Conservation (phyloP, 2,888 invertebrate genomes). For the Steinernema scapterisci region DNA sequence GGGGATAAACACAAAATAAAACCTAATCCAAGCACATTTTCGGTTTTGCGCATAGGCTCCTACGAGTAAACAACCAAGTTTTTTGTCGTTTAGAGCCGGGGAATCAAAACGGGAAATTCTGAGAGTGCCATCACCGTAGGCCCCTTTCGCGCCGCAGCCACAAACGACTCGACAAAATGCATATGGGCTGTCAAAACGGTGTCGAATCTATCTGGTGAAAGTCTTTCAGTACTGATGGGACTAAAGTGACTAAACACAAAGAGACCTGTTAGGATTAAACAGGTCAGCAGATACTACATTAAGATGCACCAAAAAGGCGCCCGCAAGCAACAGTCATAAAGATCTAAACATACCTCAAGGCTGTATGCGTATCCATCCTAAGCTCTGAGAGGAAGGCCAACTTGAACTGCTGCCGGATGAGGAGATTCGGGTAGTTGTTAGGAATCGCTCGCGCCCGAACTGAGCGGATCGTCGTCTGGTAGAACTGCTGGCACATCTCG, state of each 20-base stretch:
- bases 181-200: no score
- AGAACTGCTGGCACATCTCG: constrained; percentile 89
- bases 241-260: no score
- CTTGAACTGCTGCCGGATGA: constrained; percentile 94
- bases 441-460: constrained; percentile 54
- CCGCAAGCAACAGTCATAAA: no score
- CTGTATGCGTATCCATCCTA: constrained; percentile 83
- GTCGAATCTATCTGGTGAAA: no score
- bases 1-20: no score
- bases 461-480: constrained; percentile 74
- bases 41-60: neutral
- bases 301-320: no score
- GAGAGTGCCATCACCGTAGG: no score
- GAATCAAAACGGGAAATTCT: constrained; percentile 33
- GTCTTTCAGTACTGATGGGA: no score
- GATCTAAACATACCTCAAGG: constrained; percentile 73
- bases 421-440: constrained; percentile 74
- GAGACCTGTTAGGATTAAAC: no score
- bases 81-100: neutral
- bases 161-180: no score
- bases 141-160: no score
- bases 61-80: neutral
- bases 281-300: no score
- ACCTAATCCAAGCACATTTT: neutral
- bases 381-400: constrained; percentile 92